Evolutionary conservation across 2,888 invertebrate species (phyloP).

Genomic region (Plagiodera versicolora): DNA sequence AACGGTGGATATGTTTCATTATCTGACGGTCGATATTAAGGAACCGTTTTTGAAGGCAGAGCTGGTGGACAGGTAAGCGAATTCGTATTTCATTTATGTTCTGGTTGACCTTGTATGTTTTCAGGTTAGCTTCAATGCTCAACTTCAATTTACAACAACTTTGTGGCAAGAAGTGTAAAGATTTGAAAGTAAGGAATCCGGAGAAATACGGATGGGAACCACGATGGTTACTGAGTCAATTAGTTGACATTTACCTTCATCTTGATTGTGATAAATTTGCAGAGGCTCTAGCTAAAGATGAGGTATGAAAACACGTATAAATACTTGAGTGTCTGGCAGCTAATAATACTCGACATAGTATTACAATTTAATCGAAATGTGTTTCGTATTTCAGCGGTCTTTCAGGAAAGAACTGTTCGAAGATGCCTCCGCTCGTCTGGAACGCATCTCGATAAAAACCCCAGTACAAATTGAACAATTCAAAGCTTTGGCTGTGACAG

Average conservation of each 20-base stretch:
- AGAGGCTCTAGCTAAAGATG: conserved; percentile 91
- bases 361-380: too few relatives aligned
- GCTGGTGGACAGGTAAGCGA: conserved; percentile 68
- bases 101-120: too few relatives aligned
- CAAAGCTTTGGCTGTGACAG: conserved; percentile 72
- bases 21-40: conserved; percentile 91
- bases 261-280: conserved; percentile 91
- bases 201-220: conserved; percentile 99
- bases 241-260: conserved; percentile 96
- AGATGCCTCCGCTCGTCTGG: conserved; percentile 83
- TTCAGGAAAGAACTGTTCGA: conserved; percentile 92
- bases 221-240: conserved; percentile 82
- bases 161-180: conserved; percentile 94
- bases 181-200: conserved; percentile 88
- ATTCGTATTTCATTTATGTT: too few relatives aligned
- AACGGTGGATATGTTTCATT: conserved; percentile 98
- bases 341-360: too few relatives aligned
- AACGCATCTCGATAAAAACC: conserved; percentile 82
- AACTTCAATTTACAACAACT: conserved; percentile 97
- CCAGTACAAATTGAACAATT: conserved; percentile 85
- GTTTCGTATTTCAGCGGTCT: conserved; percentile 77
- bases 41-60: conserved; percentile 94
- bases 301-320: conserved; percentile 60
- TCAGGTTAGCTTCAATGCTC: conserved; percentile 88
- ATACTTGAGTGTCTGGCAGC: too few relatives aligned